Conservation (phyloP, 2,113 vertebrate genomes). For the Dipodomys merriami region DNA sequence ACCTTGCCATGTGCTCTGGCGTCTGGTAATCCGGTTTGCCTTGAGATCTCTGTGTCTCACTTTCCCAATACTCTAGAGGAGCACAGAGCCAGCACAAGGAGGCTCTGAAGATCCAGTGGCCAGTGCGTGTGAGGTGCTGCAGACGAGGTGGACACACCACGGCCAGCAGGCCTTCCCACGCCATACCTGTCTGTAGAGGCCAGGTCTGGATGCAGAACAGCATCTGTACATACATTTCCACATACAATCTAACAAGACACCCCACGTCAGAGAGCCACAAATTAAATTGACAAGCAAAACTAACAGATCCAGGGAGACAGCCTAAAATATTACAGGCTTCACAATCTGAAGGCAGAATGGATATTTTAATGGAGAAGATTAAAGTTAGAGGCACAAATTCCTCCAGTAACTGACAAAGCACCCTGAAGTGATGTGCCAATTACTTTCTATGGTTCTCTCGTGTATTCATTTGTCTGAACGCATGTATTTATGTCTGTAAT, state of each 20-base stretch:
- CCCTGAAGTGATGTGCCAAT: constrained; percentile 68
- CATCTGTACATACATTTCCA: constrained; percentile 7
- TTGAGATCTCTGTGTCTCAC: not conserved
- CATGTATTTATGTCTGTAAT: constrained; percentile 80
- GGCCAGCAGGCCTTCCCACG: not conserved
- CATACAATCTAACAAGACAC: constrained; percentile 51
- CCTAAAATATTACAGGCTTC: constrained; percentile 77
- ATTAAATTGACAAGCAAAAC: constrained; percentile 80
- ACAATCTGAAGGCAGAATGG: constrained; percentile 65
- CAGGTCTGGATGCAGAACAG: not conserved
- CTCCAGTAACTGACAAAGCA: constrained; percentile 77
- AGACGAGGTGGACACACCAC: too few relatives aligned
- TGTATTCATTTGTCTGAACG: constrained; percentile 69
- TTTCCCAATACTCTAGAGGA: constrained; percentile 36
- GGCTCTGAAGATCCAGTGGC: constrained; percentile 31
- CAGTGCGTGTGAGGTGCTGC: too few relatives aligned
- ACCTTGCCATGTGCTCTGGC: not conserved
- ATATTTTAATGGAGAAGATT: constrained; percentile 77
- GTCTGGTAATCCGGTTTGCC: not conserved
- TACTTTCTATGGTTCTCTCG: constrained; percentile 70
- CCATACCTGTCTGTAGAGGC: not conserved
- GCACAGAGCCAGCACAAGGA: constrained; percentile 25
- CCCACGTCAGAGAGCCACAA: constrained; percentile 70
- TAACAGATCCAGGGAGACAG: constrained; percentile 77
- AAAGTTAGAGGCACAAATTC: constrained; percentile 71